Evolutionary conservation across 2,888 invertebrate genomes (phyloP).

Genomic region (Timandra comae): DNA sequence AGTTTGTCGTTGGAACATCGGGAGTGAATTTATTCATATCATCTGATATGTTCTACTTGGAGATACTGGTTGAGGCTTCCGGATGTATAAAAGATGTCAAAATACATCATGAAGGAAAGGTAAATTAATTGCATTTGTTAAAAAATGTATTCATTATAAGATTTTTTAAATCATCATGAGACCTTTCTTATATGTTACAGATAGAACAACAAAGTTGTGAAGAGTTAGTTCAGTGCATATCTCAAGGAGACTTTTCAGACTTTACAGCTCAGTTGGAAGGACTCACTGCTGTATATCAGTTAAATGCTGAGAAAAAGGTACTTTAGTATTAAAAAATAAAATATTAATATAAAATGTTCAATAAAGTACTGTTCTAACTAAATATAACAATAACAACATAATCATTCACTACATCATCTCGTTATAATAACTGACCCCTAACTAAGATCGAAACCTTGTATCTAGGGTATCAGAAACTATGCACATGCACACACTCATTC

Average conservation of each 20-base stretch:
- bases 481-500: no score
- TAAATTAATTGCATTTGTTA: constrained; percentile 29
- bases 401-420: no score
- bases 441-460: no score
- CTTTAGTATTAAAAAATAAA: not conserved
- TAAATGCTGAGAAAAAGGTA: constrained; percentile 94
- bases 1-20: constrained; percentile 90
- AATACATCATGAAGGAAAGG: constrained; percentile 93
- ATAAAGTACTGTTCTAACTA: no score
- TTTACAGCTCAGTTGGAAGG: constrained; percentile 96
- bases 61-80: constrained; percentile 89
- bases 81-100: constrained; percentile 92
- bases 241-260: constrained; percentile 91
- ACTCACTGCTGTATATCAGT: constrained; percentile 92
- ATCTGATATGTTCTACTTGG: constrained; percentile 97
- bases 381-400: no score
- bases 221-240: constrained; percentile 89
- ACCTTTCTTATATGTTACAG: constrained; percentile 35
- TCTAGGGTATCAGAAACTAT: no score
- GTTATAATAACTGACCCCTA: no score
- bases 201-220: constrained; percentile 89
- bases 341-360: no score
- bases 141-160: no score
- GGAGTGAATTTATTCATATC: constrained; percentile 92
- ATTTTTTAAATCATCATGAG: no score